Conservation (phyloP, 2,113 vertebrate genomes). For the Chloroceryle aenea region DNA sequence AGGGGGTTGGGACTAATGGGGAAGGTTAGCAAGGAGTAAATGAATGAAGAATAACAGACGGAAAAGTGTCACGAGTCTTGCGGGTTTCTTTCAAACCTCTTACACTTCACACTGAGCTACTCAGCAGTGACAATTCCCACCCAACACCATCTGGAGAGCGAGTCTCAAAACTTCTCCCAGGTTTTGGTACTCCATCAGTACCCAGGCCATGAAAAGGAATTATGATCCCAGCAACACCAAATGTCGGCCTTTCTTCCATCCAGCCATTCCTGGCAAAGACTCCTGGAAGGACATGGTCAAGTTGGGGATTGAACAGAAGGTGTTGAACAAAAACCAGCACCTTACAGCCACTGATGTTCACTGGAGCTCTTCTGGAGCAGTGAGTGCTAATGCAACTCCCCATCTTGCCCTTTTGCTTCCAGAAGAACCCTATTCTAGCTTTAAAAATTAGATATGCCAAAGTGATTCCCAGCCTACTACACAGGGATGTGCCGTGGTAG, state of each 20-base stretch:
- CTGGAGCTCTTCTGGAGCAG: rapidly evolving
- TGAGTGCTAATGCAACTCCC: not conserved
- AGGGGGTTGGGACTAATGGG: not conserved
- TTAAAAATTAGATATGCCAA: not conserved
- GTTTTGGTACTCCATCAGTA: not conserved
- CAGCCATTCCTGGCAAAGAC: not conserved
- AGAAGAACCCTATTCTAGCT: not conserved
- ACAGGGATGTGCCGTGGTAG: not conserved
- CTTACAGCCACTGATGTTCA: rapidly evolving
- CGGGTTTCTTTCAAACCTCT: not conserved
- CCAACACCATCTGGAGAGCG: not conserved
- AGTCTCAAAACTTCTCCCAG: not conserved
- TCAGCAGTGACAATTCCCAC: not conserved
- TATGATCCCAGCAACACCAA: not conserved
- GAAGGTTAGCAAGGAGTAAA: not conserved
- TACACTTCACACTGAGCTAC: not conserved
- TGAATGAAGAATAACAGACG: not conserved
- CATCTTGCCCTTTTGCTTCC: not conserved
- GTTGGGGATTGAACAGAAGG: not conserved
- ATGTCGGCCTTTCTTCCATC: not conserved
- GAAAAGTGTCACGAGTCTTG: not conserved
- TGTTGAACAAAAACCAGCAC: not conserved
- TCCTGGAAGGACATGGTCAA: not conserved
- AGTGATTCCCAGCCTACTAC: not conserved
- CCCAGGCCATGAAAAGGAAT: not conserved